Evolutionary conservation across 2,113 vertebrate species (phyloP).

Genomic region (Phylloscopus whistleri): DNA sequence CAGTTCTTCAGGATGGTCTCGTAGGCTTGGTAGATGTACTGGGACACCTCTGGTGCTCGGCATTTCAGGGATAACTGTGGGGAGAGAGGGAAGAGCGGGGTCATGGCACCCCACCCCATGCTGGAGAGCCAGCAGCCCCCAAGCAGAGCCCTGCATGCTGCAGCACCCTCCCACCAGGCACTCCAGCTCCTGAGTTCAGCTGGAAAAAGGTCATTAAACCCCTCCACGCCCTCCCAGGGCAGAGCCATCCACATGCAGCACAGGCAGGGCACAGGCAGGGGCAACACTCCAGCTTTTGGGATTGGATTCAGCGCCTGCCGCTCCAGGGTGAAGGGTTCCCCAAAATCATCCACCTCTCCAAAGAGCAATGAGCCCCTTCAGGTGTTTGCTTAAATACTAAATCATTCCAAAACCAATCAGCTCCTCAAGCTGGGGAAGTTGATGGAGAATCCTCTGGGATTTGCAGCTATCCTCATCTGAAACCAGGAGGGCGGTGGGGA

Average conservation of each 20-base stretch:
- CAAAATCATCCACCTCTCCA: not conserved
- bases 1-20: slow-evolving; percentile 93
- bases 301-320: not conserved
- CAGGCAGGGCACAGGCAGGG: not conserved
- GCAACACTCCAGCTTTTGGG: not conserved
- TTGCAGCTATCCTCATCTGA: not conserved
- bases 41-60: slow-evolving; percentile 89
- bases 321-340: not conserved
- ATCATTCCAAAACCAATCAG: rapidly evolving
- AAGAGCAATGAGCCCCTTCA: rapidly evolving
- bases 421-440: not conserved
- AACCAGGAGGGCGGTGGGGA: not conserved
- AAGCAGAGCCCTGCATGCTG: not conserved
- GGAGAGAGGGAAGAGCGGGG: not conserved
- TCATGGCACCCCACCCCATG: rapidly evolving
- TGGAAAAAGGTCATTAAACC: not conserved
- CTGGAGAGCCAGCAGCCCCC: not conserved
- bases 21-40: slow-evolving; percentile 89
- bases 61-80: slow-evolving; percentile 90
- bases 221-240: not conserved
- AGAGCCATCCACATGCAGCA: not conserved
- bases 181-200: not conserved
- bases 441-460: not conserved
- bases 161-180: not conserved
- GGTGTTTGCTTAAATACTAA: not conserved